Conservation (phyloP, 1,140 invertebrate species). For the Zaprionus gabonicus region DNA sequence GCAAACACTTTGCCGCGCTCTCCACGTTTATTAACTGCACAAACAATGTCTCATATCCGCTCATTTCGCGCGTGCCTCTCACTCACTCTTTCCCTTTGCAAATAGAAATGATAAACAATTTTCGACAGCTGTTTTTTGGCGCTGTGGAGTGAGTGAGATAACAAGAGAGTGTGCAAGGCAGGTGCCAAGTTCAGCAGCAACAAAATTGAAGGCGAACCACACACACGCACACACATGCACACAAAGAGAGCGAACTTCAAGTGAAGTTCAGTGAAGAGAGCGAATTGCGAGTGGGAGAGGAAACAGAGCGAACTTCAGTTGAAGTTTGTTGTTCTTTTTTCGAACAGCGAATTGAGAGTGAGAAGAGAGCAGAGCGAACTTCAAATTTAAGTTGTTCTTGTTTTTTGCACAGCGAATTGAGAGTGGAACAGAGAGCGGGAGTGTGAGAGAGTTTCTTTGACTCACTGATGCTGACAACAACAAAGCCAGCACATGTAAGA, state of each 20-base stretch:
- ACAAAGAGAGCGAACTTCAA: background rate
- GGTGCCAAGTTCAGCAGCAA: slow-evolving; percentile 50
- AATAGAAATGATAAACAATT: slow-evolving; percentile 56
- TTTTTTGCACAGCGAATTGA: background rate
- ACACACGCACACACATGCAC: slow-evolving; percentile 7
- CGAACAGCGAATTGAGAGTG: background rate
- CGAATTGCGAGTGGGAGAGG: background rate
- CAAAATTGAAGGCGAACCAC: slow-evolving; percentile 17
- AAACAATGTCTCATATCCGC: background rate
- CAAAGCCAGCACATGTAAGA: slow-evolving; percentile 28
- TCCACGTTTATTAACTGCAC: background rate
- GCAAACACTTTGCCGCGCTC: background rate
- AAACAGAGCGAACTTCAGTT: background rate
- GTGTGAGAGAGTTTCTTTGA: background rate
- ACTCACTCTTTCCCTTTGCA: slow-evolving; percentile 2
- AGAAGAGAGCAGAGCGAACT: slow-evolving; percentile 26
- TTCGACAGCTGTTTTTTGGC: slow-evolving; percentile 61
- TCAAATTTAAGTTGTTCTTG: slow-evolving; percentile 17
- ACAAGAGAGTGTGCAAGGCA: slow-evolving; percentile 19
- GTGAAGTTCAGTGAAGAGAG: background rate
- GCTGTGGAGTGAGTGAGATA: slow-evolving; percentile 21
- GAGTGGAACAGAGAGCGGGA: too few species aligned
- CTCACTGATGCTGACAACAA: slow-evolving; percentile 18
- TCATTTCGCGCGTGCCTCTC: background rate
- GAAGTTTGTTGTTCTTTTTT: background rate